Conservation (phyloP, 2,888 invertebrate species). For the Drosophila stalkeri region DNA sequence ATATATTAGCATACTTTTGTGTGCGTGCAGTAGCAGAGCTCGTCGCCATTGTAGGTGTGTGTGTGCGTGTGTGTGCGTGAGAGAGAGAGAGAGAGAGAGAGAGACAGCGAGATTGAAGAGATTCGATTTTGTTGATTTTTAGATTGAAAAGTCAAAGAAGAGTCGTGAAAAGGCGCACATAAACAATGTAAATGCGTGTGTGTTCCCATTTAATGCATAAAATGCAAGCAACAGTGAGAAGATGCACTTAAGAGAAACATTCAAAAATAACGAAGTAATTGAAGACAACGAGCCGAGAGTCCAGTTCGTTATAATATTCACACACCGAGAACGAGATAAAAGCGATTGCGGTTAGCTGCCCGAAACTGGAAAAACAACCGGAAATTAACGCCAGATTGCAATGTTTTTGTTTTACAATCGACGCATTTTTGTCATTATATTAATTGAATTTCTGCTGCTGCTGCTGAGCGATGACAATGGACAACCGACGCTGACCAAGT, state of each 20-base stretch:
- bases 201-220: conserved; percentile 39
- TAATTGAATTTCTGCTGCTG: conserved; percentile 83
- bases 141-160: conserved; percentile 25
- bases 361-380: conserved; percentile 39
- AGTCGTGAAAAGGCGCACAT: conserved; percentile 22
- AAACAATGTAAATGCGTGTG: conserved; percentile 45
- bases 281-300: conserved; percentile 25
- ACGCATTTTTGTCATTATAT: conserved; percentile 88
- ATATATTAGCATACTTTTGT: conserved; percentile 63
- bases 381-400: conserved; percentile 87
- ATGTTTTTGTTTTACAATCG: conserved; percentile 89
- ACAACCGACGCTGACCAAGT: conserved; percentile 72
- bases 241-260: conserved; percentile 40
- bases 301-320: conserved; percentile 13
- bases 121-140: conserved; percentile 24
- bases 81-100: not conserved
- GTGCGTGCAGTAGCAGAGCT: conserved; percentile 9
- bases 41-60: conserved; percentile 13
- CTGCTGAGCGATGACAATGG: conserved; percentile 78
- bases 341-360: conserved; percentile 32
- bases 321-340: conserved; percentile 14
- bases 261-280: conserved; percentile 25
- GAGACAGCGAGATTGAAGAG: not conserved
- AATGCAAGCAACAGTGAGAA: conserved; percentile 44
- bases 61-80: not conserved